Conservation (phyloP, 2,888 invertebrate genomes). For the Lasioglossum oenotherae region DNA sequence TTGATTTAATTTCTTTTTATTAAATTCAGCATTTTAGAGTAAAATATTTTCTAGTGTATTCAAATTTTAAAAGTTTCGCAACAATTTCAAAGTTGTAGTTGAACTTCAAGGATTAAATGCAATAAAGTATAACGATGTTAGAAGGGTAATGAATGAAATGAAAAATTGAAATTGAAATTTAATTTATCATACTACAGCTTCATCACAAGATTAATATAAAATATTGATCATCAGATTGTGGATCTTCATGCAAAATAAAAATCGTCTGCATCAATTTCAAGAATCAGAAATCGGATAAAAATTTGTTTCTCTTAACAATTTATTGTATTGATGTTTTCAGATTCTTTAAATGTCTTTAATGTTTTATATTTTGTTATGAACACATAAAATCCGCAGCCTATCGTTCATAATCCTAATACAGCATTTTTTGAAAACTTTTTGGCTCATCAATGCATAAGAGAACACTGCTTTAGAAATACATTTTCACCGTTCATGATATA, state of each 20-base stretch:
- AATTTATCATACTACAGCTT: too few relatives aligned
- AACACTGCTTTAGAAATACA: background rate
- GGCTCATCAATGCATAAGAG: background rate
- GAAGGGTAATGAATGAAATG: background rate
- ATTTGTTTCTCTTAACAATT: too few relatives aligned
- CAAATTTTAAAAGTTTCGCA: background rate
- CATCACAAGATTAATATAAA: too few relatives aligned
- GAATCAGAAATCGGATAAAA: too few relatives aligned
- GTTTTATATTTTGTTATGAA: background rate
- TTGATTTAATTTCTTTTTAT: background rate
- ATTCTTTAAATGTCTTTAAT: background rate
- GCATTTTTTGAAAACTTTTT: background rate
- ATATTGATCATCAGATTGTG: too few relatives aligned
- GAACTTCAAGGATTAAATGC: too few relatives aligned
- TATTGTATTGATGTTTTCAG: background rate
- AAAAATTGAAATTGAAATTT: background rate
- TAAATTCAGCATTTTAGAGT: background rate
- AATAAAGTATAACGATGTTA: too few relatives aligned
- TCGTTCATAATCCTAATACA: background rate
- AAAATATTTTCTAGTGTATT: background rate
- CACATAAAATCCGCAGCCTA: background rate
- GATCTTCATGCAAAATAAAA: too few relatives aligned
- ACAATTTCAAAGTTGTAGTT: background rate
- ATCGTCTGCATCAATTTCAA: too few relatives aligned
- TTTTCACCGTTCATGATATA: background rate